These are phyloP conservation scores for Amphiprion clarkii DNA, from an alignment of 2,797 vertebrate species.

Conservation along the genomic window DNA sequence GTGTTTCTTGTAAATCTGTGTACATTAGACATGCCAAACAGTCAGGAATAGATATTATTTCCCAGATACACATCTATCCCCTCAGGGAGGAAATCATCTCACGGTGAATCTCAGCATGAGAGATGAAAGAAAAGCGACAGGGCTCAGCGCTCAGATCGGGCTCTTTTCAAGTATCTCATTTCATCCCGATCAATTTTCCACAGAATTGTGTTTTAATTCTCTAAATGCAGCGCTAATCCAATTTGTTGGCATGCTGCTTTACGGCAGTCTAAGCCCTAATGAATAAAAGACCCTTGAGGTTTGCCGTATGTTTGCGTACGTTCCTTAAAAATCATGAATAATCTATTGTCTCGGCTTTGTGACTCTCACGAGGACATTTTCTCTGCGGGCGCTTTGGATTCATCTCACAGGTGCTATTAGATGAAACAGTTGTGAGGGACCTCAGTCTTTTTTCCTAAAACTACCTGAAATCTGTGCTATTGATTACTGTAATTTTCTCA, in stretches of 20 bases:
- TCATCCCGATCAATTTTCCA: slow-evolving; percentile 61
- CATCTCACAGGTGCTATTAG: slow-evolving; percentile 4
- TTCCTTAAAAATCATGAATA: slow-evolving; percentile 47
- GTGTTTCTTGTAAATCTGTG: slow-evolving; percentile 20
- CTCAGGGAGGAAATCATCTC: slow-evolving; percentile 32
- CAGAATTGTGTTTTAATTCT: slow-evolving; percentile 64
- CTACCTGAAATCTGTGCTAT: slow-evolving; percentile 15
- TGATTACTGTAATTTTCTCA: slow-evolving; percentile 2
- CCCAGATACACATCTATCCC: slow-evolving; percentile 47
- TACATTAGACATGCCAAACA: slow-evolving; percentile 35
- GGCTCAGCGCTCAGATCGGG: background rate
- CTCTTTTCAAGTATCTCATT: slow-evolving; percentile 53
- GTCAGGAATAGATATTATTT: slow-evolving; percentile 16
- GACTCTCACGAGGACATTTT: slow-evolving; percentile 45
- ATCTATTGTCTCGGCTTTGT: slow-evolving; percentile 33
- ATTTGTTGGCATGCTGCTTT: slow-evolving; percentile 61
- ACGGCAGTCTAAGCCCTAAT: slow-evolving; percentile 26
- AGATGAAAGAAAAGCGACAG: slow-evolving; percentile 32
- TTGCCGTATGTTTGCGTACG: slow-evolving; percentile 1
- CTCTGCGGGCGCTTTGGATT: slow-evolving; percentile 25
- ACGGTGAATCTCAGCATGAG: slow-evolving; percentile 3
- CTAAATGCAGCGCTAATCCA: slow-evolving; percentile 65
- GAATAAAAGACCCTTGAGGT: slow-evolving; percentile 56
- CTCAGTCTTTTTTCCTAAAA: slow-evolving; percentile 1
- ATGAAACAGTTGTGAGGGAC: background rate